Evolutionary conservation across 2,888 invertebrate species (phyloP).

Genomic region (Ectemnius cavifrons): DNA sequence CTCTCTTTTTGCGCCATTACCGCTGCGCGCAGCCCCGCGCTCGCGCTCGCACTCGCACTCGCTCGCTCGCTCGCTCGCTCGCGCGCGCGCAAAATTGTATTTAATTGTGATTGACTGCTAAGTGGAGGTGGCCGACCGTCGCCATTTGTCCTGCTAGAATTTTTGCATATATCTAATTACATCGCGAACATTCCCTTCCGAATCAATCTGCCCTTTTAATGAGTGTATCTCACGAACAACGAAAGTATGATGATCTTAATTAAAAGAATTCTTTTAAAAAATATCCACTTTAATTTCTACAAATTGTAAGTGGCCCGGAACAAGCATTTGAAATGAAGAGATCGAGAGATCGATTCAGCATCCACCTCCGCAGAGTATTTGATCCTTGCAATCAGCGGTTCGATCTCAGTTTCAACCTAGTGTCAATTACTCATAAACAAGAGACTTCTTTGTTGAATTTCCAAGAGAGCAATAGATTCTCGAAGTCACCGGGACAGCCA

Average conservation of each 20-base stretch:
- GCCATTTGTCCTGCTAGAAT: slow-evolving; percentile 65
- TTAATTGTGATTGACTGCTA: slow-evolving; percentile 77
- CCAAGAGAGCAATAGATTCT: background rate
- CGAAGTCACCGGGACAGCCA: slow-evolving; percentile 8
- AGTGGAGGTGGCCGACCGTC: slow-evolving; percentile 68
- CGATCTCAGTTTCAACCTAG: background rate
- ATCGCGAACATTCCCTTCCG: slow-evolving; percentile 47
- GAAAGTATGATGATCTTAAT: background rate
- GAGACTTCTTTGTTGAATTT: background rate
- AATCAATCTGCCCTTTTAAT: slow-evolving; percentile 19
- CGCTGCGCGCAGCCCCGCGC: slow-evolving; percentile 55
- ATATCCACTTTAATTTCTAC: background rate
- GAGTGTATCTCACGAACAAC: too few species aligned
- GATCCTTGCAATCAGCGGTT: too few species aligned
- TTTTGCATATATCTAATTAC: slow-evolving; percentile 69
- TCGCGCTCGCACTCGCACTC: too few species aligned
- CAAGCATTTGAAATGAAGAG: too few species aligned
- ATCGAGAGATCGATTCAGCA: too few species aligned
- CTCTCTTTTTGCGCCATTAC: slow-evolving; percentile 75
- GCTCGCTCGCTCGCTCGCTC: too few species aligned
- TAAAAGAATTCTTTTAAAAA: background rate
- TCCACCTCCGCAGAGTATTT: too few species aligned
- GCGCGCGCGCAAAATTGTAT: slow-evolving; percentile 73
- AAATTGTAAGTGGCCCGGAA: too few species aligned
- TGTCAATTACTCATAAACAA: background rate